phyloP scores from a whole-genome alignment of 1,140 invertebrate species.

The Trachymyrmex septentrionalis region DNA sequence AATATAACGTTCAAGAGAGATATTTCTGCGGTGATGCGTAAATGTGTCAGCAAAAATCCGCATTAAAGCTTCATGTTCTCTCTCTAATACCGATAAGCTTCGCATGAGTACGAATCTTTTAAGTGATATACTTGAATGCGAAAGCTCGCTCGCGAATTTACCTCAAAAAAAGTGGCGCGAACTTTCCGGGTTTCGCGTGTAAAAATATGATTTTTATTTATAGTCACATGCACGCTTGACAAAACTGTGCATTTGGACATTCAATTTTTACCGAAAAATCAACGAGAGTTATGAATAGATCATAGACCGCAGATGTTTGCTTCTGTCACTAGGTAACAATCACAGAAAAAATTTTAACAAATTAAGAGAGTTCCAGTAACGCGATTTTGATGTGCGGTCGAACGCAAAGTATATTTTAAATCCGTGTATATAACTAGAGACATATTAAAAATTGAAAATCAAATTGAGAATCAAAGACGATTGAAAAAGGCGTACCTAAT shows the following conservation, averaged over 20 bases:
- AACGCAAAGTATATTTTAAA: constrained; percentile 4
- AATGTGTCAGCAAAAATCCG: constrained; percentile 51
- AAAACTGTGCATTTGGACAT: not conserved
- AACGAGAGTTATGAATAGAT: not conserved
- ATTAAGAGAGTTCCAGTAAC: not conserved
- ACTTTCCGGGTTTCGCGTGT: not conserved
- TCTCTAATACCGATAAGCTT: not conserved
- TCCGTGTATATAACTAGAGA: not conserved
- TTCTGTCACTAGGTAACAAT: not conserved
- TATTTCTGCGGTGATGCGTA: constrained; percentile 44
- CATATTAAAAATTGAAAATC: not conserved
- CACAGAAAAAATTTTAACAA: not conserved
- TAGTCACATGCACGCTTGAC: not conserved
- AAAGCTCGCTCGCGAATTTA: constrained; percentile 2
- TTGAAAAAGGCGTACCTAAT: not conserved
- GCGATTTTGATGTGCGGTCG: not conserved
- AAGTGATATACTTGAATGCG: constrained; percentile 20
- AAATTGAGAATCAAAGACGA: not conserved
- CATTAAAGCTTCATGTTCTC: constrained; percentile 12
- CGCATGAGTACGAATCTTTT: not conserved
- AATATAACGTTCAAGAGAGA: constrained; percentile 11
- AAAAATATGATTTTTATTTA: not conserved
- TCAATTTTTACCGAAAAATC: not conserved
- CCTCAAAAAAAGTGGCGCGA: not conserved
- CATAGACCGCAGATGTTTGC: not conserved